Conservation (phyloP, 2,888 invertebrate species). For the Drosophila lacicola region DNA sequence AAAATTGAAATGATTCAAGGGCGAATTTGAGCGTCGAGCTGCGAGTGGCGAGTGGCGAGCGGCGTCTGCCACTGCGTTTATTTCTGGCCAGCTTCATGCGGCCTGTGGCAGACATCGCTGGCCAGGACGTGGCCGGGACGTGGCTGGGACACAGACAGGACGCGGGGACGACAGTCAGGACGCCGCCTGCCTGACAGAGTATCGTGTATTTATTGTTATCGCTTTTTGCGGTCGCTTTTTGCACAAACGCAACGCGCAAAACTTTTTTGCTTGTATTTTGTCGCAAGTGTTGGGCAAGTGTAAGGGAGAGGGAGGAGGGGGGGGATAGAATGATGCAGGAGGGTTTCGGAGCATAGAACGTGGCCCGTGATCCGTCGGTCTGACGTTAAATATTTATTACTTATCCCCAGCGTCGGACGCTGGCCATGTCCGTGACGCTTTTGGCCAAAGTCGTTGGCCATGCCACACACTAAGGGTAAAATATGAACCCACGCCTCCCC, state of each 20-base stretch:
- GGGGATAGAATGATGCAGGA: neutral
- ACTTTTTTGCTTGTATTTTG: conserved; percentile 47
- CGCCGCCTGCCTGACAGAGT: conserved; percentile 43
- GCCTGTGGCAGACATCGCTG: conserved; percentile 27
- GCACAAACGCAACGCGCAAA: conserved; percentile 47
- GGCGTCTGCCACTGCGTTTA: conserved; percentile 25
- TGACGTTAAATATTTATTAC: conserved; percentile 77
- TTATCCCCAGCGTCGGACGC: conserved; percentile 54
- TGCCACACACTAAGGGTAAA: conserved; percentile 57
- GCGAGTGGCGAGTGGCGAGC: conserved; percentile 23
- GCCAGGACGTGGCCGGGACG: conserved; percentile 3
- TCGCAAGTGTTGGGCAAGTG: conserved; percentile 26
- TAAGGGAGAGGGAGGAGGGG: too few species aligned
- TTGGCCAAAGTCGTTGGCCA: conserved; percentile 30
- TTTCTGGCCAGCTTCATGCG: conserved; percentile 32
- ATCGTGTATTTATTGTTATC: conserved; percentile 74
- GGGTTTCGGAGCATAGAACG: conserved; percentile 24
- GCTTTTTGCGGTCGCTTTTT: conserved; percentile 61
- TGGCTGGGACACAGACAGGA: conserved; percentile 5
- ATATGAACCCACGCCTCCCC: conserved; percentile 56
- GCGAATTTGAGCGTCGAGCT: conserved; percentile 60
- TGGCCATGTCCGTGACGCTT: conserved; percentile 39
- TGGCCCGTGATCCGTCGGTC: conserved; percentile 52
- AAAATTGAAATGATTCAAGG: conserved; percentile 83
- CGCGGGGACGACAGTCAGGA: neutral